Percentiles rank a stretch among this genome's conserved stretches.
These are phyloP conservation scores for Sabatieria punctata DNA, from an alignment of 2,888 invertebrate species.

Conservation along the genomic window DNA sequence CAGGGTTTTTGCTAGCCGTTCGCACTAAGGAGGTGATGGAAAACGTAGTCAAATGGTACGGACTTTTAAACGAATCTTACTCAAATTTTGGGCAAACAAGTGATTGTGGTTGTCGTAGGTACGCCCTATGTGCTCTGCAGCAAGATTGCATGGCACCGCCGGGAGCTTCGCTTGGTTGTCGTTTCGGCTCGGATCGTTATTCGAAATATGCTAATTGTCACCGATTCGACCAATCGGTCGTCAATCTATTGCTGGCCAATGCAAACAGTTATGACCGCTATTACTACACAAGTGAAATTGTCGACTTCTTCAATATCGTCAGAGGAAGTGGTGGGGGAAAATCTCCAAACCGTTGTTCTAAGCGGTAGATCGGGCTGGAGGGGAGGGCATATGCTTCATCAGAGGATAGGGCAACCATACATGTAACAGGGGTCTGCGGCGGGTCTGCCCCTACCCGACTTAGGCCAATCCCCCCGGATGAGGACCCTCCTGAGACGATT, in stretches of 20 bases:
- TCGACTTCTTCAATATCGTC: too few species aligned
- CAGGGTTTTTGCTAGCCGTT: constrained; percentile 13
- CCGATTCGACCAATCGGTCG: constrained; percentile 32
- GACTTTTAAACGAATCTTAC: neutral
- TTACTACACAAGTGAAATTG: too few species aligned
- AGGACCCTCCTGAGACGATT: too few species aligned
- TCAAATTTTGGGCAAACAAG: neutral
- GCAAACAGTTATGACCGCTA: constrained; percentile 25
- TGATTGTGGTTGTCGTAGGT: constrained; percentile 10
- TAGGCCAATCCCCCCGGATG: too few species aligned
- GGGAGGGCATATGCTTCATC: too few species aligned
- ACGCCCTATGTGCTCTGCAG: constrained; percentile 30
- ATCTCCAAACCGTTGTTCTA: too few species aligned
- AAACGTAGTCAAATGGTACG: constrained; percentile 24
- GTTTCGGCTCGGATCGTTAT: constrained; percentile 6
- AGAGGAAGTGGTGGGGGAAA: too few species aligned
- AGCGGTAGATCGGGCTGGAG: too few species aligned
- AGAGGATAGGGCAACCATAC: too few species aligned
- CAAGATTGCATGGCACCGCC: constrained; percentile 30
- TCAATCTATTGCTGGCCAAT: constrained; percentile 33
- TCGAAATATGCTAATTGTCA: constrained; percentile 26
- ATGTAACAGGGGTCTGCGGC: too few species aligned
- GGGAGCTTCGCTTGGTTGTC: constrained; percentile 11
- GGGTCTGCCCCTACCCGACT: too few species aligned
- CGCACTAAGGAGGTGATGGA: constrained; percentile 11